A percentile compares a stretch with the other conserved stretches of the same genome.
Evolutionary conservation across 2,888 invertebrate genomes (phyloP).

Genomic region (Pecten maximus): DNA sequence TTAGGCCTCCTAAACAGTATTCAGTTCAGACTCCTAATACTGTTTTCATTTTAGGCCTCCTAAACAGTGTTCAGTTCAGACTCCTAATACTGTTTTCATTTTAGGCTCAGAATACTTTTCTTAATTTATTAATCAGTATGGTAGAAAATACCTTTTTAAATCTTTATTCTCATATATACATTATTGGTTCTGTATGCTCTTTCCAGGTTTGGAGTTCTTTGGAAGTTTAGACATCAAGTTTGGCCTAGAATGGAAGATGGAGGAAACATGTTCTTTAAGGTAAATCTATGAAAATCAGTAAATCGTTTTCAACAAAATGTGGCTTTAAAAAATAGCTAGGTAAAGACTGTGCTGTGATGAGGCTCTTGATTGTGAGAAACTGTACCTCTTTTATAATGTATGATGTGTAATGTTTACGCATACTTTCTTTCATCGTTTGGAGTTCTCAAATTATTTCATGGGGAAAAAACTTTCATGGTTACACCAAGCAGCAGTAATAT

Average conservation of each 20-base stretch:
- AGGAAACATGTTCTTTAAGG: conserved; percentile 97
- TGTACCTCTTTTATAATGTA: no score
- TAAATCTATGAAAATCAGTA: conserved; percentile 63
- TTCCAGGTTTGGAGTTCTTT: conserved; percentile 89
- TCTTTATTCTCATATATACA: background rate
- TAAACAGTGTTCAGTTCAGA: no score
- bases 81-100: background rate
- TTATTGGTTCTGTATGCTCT: background rate
- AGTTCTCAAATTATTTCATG: no score
- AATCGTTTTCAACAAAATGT: no score
- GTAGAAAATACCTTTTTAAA: no score
- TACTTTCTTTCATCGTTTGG: no score
- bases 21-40: background rate
- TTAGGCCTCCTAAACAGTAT: background rate
- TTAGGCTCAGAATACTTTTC: background rate
- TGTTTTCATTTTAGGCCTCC: background rate
- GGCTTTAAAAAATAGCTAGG: no score
- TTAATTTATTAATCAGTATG: background rate
- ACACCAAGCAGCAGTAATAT: no score
- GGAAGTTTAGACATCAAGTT: conserved; percentile 98
- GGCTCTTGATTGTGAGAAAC: no score
- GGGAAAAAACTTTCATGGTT: no score
- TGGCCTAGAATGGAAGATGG: conserved; percentile 99
- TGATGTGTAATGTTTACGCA: no score
- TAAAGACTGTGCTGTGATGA: no score